Conservation (phyloP, 2,113 vertebrate species). For the Pygoscelis antarcticus region DNA sequence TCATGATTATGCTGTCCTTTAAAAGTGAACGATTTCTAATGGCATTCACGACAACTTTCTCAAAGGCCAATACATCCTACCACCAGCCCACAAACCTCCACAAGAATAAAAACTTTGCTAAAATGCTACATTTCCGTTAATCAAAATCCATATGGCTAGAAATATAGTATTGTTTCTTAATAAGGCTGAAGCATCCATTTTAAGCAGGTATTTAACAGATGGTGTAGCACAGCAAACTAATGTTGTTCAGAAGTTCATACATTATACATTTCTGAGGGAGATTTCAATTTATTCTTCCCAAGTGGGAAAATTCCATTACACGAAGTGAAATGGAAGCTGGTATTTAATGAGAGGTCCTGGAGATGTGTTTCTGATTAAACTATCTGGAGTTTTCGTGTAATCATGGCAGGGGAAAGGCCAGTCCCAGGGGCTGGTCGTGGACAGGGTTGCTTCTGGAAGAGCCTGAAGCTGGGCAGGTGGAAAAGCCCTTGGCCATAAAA, state of each 20-base stretch:
- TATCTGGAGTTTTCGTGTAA: background rate
- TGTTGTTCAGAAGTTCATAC: conserved; percentile 52
- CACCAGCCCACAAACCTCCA: background rate
- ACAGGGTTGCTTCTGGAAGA: background rate
- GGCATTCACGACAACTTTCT: background rate
- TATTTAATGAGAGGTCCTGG: background rate
- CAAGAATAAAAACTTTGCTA: background rate
- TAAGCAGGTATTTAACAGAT: conserved; percentile 72
- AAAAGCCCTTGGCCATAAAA: background rate
- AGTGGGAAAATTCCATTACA: conserved; percentile 54
- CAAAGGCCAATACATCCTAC: background rate
- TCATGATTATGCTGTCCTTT: background rate
- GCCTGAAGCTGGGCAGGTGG: background rate
- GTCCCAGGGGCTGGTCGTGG: background rate
- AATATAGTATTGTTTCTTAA: conserved; percentile 18
- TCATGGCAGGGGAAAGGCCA: background rate
- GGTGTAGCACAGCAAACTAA: conserved; percentile 33
- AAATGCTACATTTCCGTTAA: conserved; percentile 23
- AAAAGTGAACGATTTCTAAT: background rate
- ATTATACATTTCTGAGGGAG: conserved; percentile 33
- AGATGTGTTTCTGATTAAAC: background rate
- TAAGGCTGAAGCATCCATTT: conserved; percentile 61
- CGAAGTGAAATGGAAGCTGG: background rate
- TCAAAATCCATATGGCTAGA: conserved; percentile 36
- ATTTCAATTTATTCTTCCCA: conserved; percentile 48